A percentile compares a stretch with the other conserved stretches of the same genome.
Evolutionary conservation across 2,113 vertebrate genomes (phyloP).

Genomic region (Monarcha castaneiventris): DNA sequence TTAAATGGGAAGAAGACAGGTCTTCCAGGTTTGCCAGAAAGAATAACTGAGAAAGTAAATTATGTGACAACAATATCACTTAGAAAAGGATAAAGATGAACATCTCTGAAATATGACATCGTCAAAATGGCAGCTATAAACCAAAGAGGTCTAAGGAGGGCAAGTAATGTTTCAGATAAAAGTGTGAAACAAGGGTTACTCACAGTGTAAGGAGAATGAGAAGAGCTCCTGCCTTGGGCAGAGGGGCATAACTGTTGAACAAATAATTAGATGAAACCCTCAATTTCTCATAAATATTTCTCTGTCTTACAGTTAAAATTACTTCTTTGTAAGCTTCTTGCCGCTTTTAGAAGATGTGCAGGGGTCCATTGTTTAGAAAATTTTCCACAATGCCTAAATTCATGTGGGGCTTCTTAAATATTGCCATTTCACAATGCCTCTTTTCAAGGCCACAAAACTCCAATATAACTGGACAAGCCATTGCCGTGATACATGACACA

Average conservation of each 20-base stretch:
- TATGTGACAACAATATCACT: slow-evolving; percentile 13
- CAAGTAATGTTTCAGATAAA: background rate
- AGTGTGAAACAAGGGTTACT: background rate
- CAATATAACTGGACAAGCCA: background rate
- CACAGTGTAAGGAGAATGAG: background rate
- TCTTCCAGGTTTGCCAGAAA: background rate
- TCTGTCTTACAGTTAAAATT: background rate
- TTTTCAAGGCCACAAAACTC: slow-evolving; percentile 26
- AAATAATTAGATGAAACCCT: background rate
- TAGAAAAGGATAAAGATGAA: slow-evolving; percentile 16
- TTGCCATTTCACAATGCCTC: background rate
- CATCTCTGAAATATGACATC: background rate
- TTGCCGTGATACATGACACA: background rate
- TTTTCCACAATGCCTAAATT: background rate
- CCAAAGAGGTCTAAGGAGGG: background rate
- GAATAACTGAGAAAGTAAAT: slow-evolving; percentile 36
- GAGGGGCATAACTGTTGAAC: background rate
- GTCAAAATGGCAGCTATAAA: background rate
- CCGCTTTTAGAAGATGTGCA: background rate
- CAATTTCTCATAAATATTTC: background rate
- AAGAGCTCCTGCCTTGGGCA: background rate
- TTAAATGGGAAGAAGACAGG: background rate
- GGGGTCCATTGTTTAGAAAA: background rate
- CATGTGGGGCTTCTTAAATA: background rate
- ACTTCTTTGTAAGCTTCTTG: background rate